Evolutionary conservation across 1,140 invertebrate genomes (phyloP), one percentile per base, ranked within the genome.

Genomic region (Oryzaephilus surinamensis): DNA sequence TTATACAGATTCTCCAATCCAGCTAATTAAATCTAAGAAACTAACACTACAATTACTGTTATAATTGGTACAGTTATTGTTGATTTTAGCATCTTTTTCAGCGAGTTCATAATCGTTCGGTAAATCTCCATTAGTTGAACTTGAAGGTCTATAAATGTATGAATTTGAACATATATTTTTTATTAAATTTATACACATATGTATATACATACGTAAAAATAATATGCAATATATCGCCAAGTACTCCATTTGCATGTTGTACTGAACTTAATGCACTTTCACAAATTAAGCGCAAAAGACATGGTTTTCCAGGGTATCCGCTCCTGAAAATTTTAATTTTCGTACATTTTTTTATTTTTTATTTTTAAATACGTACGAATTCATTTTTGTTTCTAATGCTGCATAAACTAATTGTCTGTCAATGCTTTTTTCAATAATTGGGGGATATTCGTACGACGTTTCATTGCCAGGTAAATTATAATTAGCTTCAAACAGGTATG

Each of bases 401-500:
- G 39, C 30, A 21, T 57, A 57, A 38, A 54, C 19, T n/a, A 50
- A 38, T 37, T 48, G 51, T 38, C 55, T 47, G 14, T 51, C 45
- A 21, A 55, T 37, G n/a, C 40, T 11, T 39, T 44, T 30, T 48
- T 48, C 32, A n/a, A 55, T 41, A 6, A 54, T n/a, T 23, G 52
- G 55, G 8, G 52, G 52, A 39, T 48, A 55, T 31, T 45, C 44
- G 30, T 37, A 55, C 4, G 27, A 48, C 1, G 63, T 69, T 8
- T 51, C 47, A 46, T 71, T 69, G 15, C 48, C 37, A 4, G 71
- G 71, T 6, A 80, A 54, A 21, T 51, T 58, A 62, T 83, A 84
- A 56, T 74, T 80, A 0, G 76, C 75, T 54, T 84, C 82, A 54
- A 84, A 80, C 54, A 83, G 82, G 46, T 79, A 81, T 0, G 81